Percentiles rank a stretch among this genome's conserved stretches.
phyloP scores from a whole-genome alignment of 2,797 vertebrate genomes.

The Danio aesculapii region DNA sequence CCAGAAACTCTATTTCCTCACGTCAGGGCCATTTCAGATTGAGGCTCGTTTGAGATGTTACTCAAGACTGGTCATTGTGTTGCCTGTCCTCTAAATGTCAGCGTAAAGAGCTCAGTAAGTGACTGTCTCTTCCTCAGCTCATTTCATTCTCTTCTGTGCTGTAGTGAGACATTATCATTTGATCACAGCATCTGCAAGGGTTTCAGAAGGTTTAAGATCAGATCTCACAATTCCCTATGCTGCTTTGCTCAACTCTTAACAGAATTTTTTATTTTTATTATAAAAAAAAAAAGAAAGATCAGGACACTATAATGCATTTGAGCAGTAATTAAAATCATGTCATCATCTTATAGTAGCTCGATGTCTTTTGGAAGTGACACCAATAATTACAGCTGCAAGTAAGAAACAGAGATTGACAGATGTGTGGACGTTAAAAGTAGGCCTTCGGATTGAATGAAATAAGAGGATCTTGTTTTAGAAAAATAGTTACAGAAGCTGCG shows the following conservation, averaged over 20 bases:
- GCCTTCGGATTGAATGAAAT: not conserved
- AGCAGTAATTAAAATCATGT: constrained; percentile 43
- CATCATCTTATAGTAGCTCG: not conserved
- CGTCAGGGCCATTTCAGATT: constrained; percentile 1
- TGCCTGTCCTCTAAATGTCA: constrained; percentile 38
- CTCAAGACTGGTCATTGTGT: constrained; percentile 20
- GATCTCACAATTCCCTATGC: constrained; percentile 3
- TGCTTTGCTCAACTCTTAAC: constrained; percentile 9
- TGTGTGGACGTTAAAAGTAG: constrained; percentile 26
- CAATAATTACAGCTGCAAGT: not conserved
- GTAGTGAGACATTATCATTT: constrained; percentile 40
- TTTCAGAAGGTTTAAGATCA: constrained; percentile 29
- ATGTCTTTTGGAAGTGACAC: not conserved
- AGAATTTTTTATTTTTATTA: too few species aligned
- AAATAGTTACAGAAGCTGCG: constrained; percentile 8
- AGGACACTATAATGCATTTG: constrained; percentile 3
- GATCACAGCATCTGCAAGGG: constrained; percentile 34
- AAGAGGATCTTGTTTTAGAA: not conserved
- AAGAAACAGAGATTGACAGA: constrained; percentile 7
- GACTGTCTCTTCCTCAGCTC: constrained; percentile 16
- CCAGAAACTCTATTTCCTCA: not conserved
- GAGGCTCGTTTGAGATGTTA: constrained; percentile 23
- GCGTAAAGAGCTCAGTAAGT: constrained; percentile 22
- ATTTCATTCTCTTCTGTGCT: constrained; percentile 13
- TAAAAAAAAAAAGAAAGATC: too few species aligned